Evolutionary conservation across 2,888 invertebrate genomes (phyloP).

Genomic region (Plagodis dolabraria): DNA sequence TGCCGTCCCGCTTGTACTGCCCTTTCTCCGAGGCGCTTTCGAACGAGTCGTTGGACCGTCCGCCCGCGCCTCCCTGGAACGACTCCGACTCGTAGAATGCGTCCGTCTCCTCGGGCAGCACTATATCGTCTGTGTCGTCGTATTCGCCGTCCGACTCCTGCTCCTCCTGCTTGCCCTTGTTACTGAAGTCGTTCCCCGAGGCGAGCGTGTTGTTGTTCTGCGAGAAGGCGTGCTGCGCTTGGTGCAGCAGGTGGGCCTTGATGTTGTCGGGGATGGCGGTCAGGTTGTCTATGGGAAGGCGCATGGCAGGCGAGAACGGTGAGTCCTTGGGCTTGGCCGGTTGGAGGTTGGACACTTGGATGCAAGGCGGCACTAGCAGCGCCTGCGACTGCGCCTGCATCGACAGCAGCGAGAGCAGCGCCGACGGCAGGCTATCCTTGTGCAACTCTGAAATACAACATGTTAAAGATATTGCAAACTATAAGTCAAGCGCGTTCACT

Average conservation of each 20-base stretch:
- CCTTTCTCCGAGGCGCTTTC: conserved; percentile 40
- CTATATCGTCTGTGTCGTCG: conserved; percentile 82
- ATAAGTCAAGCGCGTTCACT: conserved; percentile 70
- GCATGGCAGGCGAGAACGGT: conserved; percentile 8
- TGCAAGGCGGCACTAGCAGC: conserved; percentile 51
- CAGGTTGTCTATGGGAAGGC: conserved; percentile 45
- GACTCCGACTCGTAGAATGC: conserved; percentile 49
- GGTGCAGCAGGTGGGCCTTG: conserved; percentile 66
- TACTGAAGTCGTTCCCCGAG: too few species aligned
- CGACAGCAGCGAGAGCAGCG: conserved; percentile 77
- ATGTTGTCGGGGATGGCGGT: conserved; percentile 58
- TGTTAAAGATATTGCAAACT: conserved; percentile 78
- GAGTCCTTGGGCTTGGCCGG: neutral
- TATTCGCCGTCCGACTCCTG: conserved; percentile 49
- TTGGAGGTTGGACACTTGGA: conserved; percentile 6
- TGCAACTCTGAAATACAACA: conserved; percentile 77
- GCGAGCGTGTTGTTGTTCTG: conserved; percentile 61
- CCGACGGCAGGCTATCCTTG: conserved; percentile 76
- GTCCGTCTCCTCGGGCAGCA: conserved; percentile 75
- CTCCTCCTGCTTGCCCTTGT: too few species aligned
- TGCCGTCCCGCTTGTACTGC: conserved; percentile 64
- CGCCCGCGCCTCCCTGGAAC: conserved; percentile 24
- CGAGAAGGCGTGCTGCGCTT: conserved; percentile 58
- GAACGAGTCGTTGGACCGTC: conserved; percentile 67
- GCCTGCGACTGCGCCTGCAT: conserved; percentile 52